These are phyloP conservation scores for Synodontis membranacea DNA, from an alignment of 2,113 vertebrate genomes.

Conservation along the genomic window DNA sequence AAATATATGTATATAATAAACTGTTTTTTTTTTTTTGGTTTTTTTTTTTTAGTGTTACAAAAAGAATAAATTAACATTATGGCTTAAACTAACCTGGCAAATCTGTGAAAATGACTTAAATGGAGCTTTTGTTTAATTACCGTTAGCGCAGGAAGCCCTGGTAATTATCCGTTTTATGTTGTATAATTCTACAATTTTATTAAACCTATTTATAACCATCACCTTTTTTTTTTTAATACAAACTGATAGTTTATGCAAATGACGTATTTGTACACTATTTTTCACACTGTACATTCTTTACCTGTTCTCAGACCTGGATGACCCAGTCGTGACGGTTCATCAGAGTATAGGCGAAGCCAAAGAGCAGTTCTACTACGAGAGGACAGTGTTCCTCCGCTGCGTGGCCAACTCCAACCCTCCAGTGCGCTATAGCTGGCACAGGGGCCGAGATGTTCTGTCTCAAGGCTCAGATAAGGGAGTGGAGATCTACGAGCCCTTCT, in stretches of 20 bases:
- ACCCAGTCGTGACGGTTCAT: conserved; percentile 93
- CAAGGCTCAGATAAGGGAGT: conserved; percentile 97
- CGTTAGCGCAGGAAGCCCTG: background rate
- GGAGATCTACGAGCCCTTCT: conserved; percentile 98
- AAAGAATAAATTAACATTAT: background rate
- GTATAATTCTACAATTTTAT: background rate
- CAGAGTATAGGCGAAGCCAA: conserved; percentile 98
- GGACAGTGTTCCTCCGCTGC: conserved; percentile 94
- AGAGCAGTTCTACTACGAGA: conserved; percentile 97
- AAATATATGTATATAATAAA: background rate
- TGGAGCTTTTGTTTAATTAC: background rate
- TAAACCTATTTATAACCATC: background rate
- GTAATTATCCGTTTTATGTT: conserved; percentile 18
- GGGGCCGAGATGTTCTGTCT: conserved; percentile 88
- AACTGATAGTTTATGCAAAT: background rate
- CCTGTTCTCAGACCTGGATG: conserved; percentile 84
- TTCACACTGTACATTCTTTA: background rate
- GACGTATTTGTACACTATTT: background rate
- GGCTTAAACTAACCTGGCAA: background rate
- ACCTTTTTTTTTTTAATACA: background rate
- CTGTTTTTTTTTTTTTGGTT: background rate
- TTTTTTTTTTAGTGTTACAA: background rate
- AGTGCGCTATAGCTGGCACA: conserved; percentile 95
- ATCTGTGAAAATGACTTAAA: conserved; percentile 4
- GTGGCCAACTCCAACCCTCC: conserved; percentile 97